phyloP scores from a whole-genome alignment of 2,888 invertebrate genomes.

The Lissocephala sabroskyi region DNA sequence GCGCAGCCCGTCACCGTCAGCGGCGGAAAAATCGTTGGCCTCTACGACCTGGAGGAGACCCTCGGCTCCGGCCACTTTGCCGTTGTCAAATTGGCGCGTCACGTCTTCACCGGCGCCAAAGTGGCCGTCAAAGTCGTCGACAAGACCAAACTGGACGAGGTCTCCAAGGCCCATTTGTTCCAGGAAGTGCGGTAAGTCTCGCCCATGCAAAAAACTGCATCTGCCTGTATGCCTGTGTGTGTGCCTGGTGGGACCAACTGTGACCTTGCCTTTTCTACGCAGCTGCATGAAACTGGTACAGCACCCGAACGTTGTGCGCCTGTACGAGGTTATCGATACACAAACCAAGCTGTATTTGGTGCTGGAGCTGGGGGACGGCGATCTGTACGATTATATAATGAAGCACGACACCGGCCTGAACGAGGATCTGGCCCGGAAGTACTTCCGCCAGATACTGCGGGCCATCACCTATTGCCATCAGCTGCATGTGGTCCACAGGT shows the following conservation, averaged over 20 bases:
- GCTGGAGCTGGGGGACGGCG: conserved; percentile 97
- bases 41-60: conserved; percentile 98
- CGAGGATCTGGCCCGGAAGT: conserved; percentile 88
- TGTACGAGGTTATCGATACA: conserved; percentile 99
- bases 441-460: conserved; percentile 97
- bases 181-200: conserved; percentile 85
- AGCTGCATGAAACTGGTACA: conserved; percentile 99
- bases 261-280: neutral
- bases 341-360: conserved; percentile 97
- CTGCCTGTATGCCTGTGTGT: conserved; percentile 5
- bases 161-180: conserved; percentile 95
- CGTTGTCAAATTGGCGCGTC: conserved; percentile 96
- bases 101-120: conserved; percentile 99
- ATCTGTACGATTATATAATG: conserved; percentile 99
- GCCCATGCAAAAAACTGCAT: conserved; percentile 7
- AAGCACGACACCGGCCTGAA: conserved; percentile 91
- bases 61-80: conserved; percentile 99
- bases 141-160: conserved; percentile 97
- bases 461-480: conserved; percentile 99
- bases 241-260: neutral
- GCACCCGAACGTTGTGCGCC: conserved; percentile 97
- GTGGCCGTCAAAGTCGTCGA: conserved; percentile 99
- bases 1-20: conserved; percentile 50
- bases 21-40: conserved; percentile 90
- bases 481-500: conserved; percentile 78